Conservation (phyloP, 2,888 invertebrate species). For the Ariolimax columbianus region DNA sequence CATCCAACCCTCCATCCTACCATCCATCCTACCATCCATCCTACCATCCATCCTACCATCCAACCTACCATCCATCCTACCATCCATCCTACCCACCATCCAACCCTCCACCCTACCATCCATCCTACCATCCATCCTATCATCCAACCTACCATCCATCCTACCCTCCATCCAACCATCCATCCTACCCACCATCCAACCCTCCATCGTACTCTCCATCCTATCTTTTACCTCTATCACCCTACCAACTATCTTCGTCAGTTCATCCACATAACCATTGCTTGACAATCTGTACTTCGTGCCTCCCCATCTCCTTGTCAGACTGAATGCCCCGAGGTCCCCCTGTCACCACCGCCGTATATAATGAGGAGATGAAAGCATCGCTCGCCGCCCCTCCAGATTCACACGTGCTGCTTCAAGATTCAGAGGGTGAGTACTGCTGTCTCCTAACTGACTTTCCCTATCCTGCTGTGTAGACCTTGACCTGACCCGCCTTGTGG, state of each 20-base stretch:
- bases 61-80: background rate
- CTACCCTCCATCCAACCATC: too few species aligned
- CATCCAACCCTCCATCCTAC: too few species aligned
- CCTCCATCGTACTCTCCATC: too few species aligned
- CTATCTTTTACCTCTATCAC: background rate
- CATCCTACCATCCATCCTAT: too few species aligned
- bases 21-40: too few species aligned
- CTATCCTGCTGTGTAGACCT: constrained; percentile 1
- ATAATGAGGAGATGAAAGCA: constrained; percentile 49
- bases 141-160: too few species aligned
- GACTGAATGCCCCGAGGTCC: constrained; percentile 31
- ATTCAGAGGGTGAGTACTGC: constrained; percentile 41
- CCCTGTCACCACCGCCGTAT: background rate
- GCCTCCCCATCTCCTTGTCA: background rate
- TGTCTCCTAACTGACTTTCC: background rate
- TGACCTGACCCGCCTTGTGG: background rate
- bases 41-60: too few species aligned
- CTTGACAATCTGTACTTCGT: background rate
- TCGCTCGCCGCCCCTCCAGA: constrained; percentile 13
- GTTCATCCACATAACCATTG: background rate
- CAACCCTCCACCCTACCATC: too few species aligned
- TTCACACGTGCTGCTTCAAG: constrained; percentile 42
- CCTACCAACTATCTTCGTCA: background rate
- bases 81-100: too few species aligned
- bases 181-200: too few species aligned